These are phyloP conservation scores for Sciurus vulgaris DNA, from an alignment of 2,797 vertebrate genomes.

Conservation along the genomic window DNA sequence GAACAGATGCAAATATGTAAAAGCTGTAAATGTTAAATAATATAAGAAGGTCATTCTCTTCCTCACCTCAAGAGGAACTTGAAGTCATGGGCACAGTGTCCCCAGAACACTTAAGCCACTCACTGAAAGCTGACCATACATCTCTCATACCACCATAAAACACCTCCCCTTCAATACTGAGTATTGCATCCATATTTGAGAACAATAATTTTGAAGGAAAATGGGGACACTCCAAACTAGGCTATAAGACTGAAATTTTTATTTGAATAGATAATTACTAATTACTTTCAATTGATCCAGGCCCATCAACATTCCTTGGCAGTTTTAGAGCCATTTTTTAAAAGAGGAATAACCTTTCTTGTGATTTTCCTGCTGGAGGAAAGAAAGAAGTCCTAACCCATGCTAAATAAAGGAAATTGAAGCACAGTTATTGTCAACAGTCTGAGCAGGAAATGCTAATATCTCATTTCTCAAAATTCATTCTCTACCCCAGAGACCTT, in stretches of 20 bases:
- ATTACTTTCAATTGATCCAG: slow-evolving; percentile 5
- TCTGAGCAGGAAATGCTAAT: neutral
- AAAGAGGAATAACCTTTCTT: neutral
- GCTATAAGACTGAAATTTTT: neutral
- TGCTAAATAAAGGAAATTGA: slow-evolving; percentile 12
- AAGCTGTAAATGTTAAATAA: neutral
- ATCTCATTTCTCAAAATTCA: neutral
- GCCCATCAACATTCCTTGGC: slow-evolving; percentile 9
- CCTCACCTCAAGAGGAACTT: neutral
- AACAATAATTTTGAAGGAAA: neutral
- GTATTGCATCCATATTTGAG: neutral
- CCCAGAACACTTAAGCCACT: too few species aligned
- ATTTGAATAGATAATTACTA: neutral
- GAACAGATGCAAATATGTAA: neutral
- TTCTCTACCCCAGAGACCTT: neutral
- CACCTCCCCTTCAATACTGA: neutral
- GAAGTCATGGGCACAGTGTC: neutral
- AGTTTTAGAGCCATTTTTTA: neutral
- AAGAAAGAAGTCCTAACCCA: neutral
- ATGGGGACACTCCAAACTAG: neutral
- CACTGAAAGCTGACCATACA: fast-evolving
- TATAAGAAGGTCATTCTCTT: neutral
- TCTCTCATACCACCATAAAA: neutral
- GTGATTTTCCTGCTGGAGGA: neutral
- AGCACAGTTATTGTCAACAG: neutral